These are phyloP conservation scores for Lycopodina hypogea DNA, from an alignment of 37 sponge, comb jelly and placozoan species.

Conservation along the genomic window DNA sequence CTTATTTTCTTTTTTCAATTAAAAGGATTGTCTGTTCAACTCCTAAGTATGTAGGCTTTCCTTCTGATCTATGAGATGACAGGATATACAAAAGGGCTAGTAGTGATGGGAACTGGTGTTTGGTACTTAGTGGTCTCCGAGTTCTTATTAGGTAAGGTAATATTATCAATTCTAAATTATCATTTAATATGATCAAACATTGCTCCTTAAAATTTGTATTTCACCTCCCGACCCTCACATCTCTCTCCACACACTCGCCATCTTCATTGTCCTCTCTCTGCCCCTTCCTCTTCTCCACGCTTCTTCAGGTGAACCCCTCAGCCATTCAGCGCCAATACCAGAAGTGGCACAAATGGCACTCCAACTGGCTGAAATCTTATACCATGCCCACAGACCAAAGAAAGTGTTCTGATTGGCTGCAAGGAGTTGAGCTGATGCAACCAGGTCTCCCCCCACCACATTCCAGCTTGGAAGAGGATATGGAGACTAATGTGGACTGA, in stretches of 20 bases:
- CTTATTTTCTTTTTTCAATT: too few relatives aligned
- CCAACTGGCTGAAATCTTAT: not conserved
- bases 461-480: not conserved
- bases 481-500: too few relatives aligned
- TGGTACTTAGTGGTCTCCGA: too few relatives aligned
- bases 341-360: slow-evolving; percentile 6
- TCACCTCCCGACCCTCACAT: not conserved
- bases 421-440: not conserved
- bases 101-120: too few relatives aligned
- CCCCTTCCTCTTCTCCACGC: not conserved
- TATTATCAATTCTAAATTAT: too few relatives aligned
- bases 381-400: not conserved
- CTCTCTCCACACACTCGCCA: not conserved
- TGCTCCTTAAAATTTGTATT: too few relatives aligned
- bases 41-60: too few relatives aligned
- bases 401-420: slow-evolving; percentile 17
- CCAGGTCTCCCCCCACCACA: not conserved
- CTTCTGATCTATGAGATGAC: too few relatives aligned
- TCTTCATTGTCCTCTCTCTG: not conserved
- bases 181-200: too few relatives aligned
- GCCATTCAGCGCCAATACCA: not conserved
- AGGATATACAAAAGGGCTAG: too few relatives aligned
- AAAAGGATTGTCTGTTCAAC: too few relatives aligned
- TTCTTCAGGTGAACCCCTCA: not conserved
- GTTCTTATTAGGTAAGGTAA: too few relatives aligned